Evolutionary conservation across 2,797 vertebrate species (phyloP), one percentile per base, ranked within the genome.

Genomic region (Limosa lapponica): DNA sequence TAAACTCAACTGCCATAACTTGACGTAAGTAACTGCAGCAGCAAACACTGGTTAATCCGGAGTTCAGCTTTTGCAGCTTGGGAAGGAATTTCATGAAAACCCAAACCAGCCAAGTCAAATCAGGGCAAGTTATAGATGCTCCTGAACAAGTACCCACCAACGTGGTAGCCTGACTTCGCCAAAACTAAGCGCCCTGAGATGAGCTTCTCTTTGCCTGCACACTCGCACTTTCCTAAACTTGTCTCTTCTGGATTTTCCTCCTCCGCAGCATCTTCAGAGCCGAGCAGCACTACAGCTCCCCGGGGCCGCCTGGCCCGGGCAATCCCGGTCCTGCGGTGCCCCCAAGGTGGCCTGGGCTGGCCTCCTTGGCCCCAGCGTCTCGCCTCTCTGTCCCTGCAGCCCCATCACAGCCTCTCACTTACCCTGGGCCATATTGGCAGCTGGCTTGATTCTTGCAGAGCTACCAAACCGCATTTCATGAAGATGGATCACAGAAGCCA

Each of bases 381-480:
- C 0, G 0, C n/a, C 37, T 49, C 66, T 80, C 66, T 13, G 3
- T 65, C 27, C 64, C 43, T 3, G 3, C 51, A 61, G 51, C 32
- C 51, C 22, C 1, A 2, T 61, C 11, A 1, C 72, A 89, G 59
- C 36, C n/a, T 81, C 52, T 66, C 49, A 6, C 51, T 77, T 80
- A 62, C 49, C 87, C 75, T 1, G 8, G 67, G 54, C 67, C 32
- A 13, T 73, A 27, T 22, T 91, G 87, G 78, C 71, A 84, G 55
- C 84, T 66, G n/a, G 24, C n/a, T 85, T 34, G 30, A 54, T 62
- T 89, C 64, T 93, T 37, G 41, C 48, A 74, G 61, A 89, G 44
- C 52, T 89, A 80, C 91, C 65, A 93, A 94, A 81, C 71, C 79
- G 67, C 75, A 91, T 89, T 79, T 93, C 74, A 65, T 72, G 69